Evolutionary conservation across 2,888 invertebrate species (phyloP).

Genomic region (Hipparchia semele): DNA sequence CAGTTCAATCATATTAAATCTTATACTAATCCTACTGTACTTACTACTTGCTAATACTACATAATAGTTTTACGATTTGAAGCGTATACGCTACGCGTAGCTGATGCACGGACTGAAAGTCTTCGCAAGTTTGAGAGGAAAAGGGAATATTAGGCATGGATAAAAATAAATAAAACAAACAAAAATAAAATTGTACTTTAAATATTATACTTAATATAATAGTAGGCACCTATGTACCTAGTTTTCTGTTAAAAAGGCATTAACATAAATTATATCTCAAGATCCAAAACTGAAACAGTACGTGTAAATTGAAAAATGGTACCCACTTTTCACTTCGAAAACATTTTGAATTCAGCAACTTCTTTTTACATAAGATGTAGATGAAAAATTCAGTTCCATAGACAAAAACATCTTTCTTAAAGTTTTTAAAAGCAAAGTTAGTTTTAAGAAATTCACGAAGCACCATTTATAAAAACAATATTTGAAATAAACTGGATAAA

Average conservation of each 20-base stretch:
- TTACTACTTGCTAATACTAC: no score
- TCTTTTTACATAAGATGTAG: background rate
- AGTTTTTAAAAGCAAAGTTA: background rate
- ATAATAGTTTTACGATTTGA: no score
- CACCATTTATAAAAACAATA: slow-evolving; percentile 17
- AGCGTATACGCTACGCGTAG: no score
- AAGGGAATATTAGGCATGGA: no score
- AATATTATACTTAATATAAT: background rate
- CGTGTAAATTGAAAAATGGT: background rate
- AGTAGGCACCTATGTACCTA: no score
- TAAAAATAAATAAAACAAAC: no score
- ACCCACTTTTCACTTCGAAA: background rate
- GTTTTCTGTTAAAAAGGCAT: no score
- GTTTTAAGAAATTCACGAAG: background rate
- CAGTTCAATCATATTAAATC: no score
- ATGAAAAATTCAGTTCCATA: background rate
- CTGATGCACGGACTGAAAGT: no score
- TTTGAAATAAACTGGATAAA: slow-evolving; percentile 22
- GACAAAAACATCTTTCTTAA: background rate
- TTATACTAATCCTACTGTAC: no score
- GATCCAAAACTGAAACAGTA: background rate
- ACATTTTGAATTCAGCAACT: background rate
- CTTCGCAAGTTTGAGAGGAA: no score
- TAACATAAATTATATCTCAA: no score
- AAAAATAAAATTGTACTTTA: background rate